phyloP scores from a whole-genome alignment of 2,888 invertebrate species.

The Eupithecia exiguata region DNA sequence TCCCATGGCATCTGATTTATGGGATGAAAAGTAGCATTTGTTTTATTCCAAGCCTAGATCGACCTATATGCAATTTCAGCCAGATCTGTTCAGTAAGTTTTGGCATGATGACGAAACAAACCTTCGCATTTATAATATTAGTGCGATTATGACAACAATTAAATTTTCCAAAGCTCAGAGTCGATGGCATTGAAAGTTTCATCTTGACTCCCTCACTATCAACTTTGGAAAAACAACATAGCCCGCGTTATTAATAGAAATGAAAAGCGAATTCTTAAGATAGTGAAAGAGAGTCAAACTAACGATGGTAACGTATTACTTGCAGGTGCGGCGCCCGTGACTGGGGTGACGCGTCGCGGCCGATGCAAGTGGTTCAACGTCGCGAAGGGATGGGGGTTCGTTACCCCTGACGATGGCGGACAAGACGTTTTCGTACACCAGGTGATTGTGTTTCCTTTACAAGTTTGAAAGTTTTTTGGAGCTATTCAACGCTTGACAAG shows the following conservation, averaged over 20 bases:
- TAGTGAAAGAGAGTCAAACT: slow-evolving; percentile 27
- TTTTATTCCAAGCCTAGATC: no score
- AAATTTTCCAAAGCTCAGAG: not conserved
- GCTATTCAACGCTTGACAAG: slow-evolving; percentile 7
- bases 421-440: slow-evolving; percentile 98
- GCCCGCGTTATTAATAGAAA: slow-evolving; percentile 20
- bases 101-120: no score
- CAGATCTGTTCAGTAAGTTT: no score
- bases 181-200: not conserved
- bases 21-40: no score
- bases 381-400: slow-evolving; percentile 97
- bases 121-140: no score
- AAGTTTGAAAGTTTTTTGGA: slow-evolving; percentile 21
- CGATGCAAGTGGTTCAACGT: slow-evolving; percentile 98
- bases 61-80: no score
- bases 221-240: not conserved
- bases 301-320: slow-evolving; percentile 51
- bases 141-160: not conserved
- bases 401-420: slow-evolving; percentile 94
- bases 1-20: no score
- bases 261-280: slow-evolving; percentile 32
- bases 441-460: slow-evolving; percentile 80
- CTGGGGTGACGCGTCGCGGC: slow-evolving; percentile 87
- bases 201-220: not conserved
- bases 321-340: slow-evolving; percentile 75